These are phyloP conservation scores for Clarias magur DNA, from an alignment of 2,113 vertebrate genomes.

Conservation along the genomic window DNA sequence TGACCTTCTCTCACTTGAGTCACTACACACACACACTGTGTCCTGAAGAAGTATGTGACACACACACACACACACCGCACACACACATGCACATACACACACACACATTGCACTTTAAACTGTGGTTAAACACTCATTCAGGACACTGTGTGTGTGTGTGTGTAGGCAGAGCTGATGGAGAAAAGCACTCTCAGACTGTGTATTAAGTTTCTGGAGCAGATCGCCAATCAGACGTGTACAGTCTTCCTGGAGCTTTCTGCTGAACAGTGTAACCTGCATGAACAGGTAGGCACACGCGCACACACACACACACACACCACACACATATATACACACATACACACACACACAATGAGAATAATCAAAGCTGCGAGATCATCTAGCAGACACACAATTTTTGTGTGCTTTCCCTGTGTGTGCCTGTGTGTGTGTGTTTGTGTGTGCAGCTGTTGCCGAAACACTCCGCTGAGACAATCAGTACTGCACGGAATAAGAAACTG, in stretches of 20 bases:
- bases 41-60: not conserved
- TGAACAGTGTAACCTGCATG: slow-evolving; percentile 85
- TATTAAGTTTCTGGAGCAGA: slow-evolving; percentile 85
- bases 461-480: slow-evolving; percentile 84
- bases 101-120: no score
- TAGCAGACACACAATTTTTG: not conserved
- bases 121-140: no score
- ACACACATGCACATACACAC: not conserved
- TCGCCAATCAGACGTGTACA: slow-evolving; percentile 77
- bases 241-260: slow-evolving; percentile 85
- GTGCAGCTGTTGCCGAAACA: slow-evolving; percentile 86
- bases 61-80: not conserved
- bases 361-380: not conserved
- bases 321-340: not conserved
- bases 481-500: slow-evolving; percentile 81
- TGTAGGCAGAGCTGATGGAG: slow-evolving; percentile 73
- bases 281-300: slow-evolving; percentile 73
- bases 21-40: slow-evolving; percentile 5
- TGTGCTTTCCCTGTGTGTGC: not conserved
- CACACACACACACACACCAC: not conserved
- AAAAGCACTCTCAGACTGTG: slow-evolving; percentile 77
- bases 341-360: not conserved
- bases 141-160: slow-evolving; percentile 16
- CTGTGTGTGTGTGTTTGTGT: slow-evolving; percentile 14
- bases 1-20: slow-evolving; percentile 21